Evolutionary conservation across 2,888 invertebrate genomes (phyloP), one percentile per base, ranked within the genome.

Genomic region (Torymus texanus): DNA sequence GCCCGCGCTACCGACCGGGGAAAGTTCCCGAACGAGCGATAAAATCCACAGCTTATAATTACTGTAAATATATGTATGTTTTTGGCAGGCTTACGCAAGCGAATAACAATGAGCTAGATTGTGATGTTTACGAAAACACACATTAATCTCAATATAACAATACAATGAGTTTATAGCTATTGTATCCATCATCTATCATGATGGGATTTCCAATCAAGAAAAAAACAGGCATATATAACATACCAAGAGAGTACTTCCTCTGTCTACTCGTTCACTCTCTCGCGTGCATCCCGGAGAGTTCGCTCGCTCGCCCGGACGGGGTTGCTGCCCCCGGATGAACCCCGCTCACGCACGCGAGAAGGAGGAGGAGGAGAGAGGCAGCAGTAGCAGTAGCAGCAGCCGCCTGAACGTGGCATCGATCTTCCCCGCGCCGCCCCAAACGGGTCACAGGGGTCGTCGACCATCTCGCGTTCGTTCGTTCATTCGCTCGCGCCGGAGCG

Each of bases 271-370:
- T 29, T 67, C 55, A 55, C 66, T 67, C 66, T 24, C 18, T 18
- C n/a, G 12, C 29, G 58, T 29, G 58, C 53, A 29, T 58, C 24
- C 41, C 53, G 70, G 74, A 50, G 41, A 21, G n/a, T 1, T 50
- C 63, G 21, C 56, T 59, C 50, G 65, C 66, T 74, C 84, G 84
- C 88, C 88, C 88, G 88, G 89, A 89, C 88, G 88, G 87, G 89
- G 88, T 85, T 88, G 88, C 87, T 87, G 87, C 89, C 89, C 89
- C 88, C 87, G 86, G 85, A 84, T 86, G 89, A 89, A 88, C 88
- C 87, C 86, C 85, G 84, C 82, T 75, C 83, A 79, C 70, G 81
- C 81, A 75, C 81, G 59, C 14, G 3, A 0, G 77, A 73, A 73
- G 81, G 73, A 81, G 79, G 72, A 74, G 80, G 81, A 78, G 41